Evolutionary conservation across 2,888 invertebrate genomes (phyloP), one percentile per base, ranked within the genome.

Genomic region (Pharmacophagus antenor): DNA sequence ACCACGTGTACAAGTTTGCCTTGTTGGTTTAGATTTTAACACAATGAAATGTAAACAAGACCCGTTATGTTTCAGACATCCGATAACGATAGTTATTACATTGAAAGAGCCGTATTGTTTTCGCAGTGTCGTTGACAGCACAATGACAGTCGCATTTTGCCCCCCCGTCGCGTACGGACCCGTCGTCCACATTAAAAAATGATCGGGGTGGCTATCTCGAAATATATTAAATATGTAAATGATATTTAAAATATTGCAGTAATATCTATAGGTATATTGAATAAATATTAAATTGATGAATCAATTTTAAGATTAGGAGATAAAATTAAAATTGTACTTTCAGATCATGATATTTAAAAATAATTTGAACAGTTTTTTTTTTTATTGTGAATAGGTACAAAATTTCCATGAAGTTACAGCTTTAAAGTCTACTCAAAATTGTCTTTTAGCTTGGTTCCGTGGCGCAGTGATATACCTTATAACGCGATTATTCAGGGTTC

Each of bases 81-180:
- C 80, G 75, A 86, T 85, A 79, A 77, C 78, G 77, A 79, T 80
- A 79, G 80, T 80, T 82, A 85, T 85, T 82, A 80, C 77, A 80
- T 81, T 75, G 79, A 80, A 82, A 84, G 81, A 82, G 76, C 77
- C 67, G 79, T 80, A 85, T 85, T 84, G 84, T 84, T 83, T 70
- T 79, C 74, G 73, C 74, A 68, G 73, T 86, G 87, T 69, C 62
- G 31, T 25, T 74, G 81, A 80, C 81, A 80, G 75, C 72, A 70
- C 68, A 76, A 73, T 79, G 83, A 85, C 84, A 76, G 79, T 74
- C 74, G 73, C 77, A 74, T 80, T 80, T 72, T 73, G 73, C 76
- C 79, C 70, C 31, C 77, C 81, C 79, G 58, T 56, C 60, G 68
- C 71, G 82, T 72, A 77, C 69, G 74, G 76, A 78, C 80, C 84